phyloP scores from a whole-genome alignment of 2,113 vertebrate species.

The Cepphus grylle region DNA sequence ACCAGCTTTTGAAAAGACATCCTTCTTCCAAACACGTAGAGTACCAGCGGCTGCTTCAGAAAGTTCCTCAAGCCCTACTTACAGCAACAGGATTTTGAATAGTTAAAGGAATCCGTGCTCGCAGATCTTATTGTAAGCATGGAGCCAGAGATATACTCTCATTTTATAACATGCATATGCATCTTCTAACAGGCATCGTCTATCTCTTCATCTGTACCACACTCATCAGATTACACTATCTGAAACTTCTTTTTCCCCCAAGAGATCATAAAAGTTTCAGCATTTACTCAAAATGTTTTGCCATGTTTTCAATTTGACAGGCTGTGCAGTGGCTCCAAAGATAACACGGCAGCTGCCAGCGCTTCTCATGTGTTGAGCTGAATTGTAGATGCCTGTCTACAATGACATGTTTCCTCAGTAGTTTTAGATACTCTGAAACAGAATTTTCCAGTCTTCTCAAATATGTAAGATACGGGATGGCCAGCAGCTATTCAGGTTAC shows the following conservation, averaged over 20 bases:
- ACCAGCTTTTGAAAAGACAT: neutral
- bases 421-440: neutral
- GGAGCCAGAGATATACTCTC: neutral
- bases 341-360: slow-evolving; percentile 46
- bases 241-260: slow-evolving; percentile 12
- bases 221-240: slow-evolving; percentile 56
- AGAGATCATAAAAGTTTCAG: slow-evolving; percentile 65
- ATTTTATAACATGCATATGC: slow-evolving; percentile 32
- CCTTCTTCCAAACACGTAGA: neutral
- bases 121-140: neutral
- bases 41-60: neutral
- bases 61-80: neutral
- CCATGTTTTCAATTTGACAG: slow-evolving; percentile 37
- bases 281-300: slow-evolving; percentile 42
- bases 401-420: slow-evolving; percentile 20
- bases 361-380: neutral
- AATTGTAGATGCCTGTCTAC: slow-evolving; percentile 28
- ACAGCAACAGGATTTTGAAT: neutral
- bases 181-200: slow-evolving; percentile 44
- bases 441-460: slow-evolving; percentile 45
- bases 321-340: slow-evolving; percentile 44
- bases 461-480: neutral
- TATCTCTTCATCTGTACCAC: slow-evolving; percentile 54
- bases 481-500: slow-evolving; percentile 47
- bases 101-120: neutral